Evolutionary conservation across 2,797 vertebrate species (phyloP), one percentile per base, ranked within the genome.

Genomic region (Danio tinwini): DNA sequence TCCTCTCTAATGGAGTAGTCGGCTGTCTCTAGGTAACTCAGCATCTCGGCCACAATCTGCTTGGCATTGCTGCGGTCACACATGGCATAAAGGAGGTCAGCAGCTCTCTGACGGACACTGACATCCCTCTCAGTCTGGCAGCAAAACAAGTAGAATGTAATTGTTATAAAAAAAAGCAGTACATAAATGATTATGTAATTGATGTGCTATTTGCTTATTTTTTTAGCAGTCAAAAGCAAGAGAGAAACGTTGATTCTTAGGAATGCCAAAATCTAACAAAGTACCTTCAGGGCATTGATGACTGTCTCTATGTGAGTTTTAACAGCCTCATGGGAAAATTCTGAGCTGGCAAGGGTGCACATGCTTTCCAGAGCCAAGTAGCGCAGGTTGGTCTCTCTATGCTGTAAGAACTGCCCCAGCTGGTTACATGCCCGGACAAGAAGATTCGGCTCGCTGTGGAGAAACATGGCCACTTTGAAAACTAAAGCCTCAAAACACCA

Each of bases 1-100:
- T 97, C 96, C 84, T 97, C 96, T 0, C 96, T 93, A 89, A 97
- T 97, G 73, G 96, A 97, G 40, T 97, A 97, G 87, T 97, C 96
- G 0, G 96, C 96, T 0, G 95, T 97, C 88, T 97, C 96, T 69
- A 97, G 90, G 90, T 97, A 97, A 88, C 96, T 95, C 62, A 97
- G 90, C 96, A 97, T 97, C 91, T 97, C 96, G 0, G 96, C 93
- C 5, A 97, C 96, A 0, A 97, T 97, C 90, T 97, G 96, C 90
- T 96, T 97, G 80, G 96, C 94, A 0, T 97, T 97, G 87, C 96
- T 97, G 62, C 96, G 96, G 85, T 97, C 96, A 10, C 96, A 97
- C 96, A 97, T 97, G 88, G 96, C 96, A 0, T 97, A 97, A 4
- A 97, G 93, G 81, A 97, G 93, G 75, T 97, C 96, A 0, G 96